phyloP scores from a whole-genome alignment of 2,888 invertebrate species.

The Agrochola lota region DNA sequence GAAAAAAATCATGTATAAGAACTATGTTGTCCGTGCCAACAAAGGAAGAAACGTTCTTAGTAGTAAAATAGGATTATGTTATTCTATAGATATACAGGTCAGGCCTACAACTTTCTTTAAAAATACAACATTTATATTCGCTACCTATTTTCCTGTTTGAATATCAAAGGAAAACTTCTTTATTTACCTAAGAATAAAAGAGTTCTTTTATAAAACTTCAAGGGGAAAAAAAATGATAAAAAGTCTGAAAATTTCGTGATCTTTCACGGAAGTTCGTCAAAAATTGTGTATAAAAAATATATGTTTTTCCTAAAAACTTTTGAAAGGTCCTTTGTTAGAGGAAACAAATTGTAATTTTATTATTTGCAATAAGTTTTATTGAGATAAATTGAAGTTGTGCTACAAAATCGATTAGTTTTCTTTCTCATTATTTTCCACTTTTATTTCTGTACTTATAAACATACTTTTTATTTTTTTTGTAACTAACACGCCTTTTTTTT shows the following conservation, averaged over 20 bases:
- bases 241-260: constrained; percentile 32
- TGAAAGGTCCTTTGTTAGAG: neutral
- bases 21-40: neutral
- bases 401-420: too few relatives aligned
- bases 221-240: constrained; percentile 13
- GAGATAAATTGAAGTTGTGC: neutral
- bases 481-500: too few relatives aligned
- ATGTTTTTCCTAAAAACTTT: constrained; percentile 3
- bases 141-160: constrained; percentile 56
- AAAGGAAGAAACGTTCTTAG: neutral
- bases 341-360: neutral
- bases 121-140: constrained; percentile 57
- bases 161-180: constrained; percentile 59
- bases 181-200: constrained; percentile 52
- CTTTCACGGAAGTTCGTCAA: constrained; percentile 39
- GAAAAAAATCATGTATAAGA: neutral
- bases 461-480: too few relatives aligned
- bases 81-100: constrained; percentile 41
- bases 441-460: too few relatives aligned
- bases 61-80: constrained; percentile 19
- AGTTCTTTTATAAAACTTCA: constrained; percentile 47
- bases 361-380: neutral
- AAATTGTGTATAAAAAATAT: constrained; percentile 24
- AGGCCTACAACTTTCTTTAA: constrained; percentile 29
- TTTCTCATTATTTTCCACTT: too few relatives aligned